Base-by-base conservation (phyloP, 2,113 vertebrate genomes). In the Morone saxatilis region DNA sequence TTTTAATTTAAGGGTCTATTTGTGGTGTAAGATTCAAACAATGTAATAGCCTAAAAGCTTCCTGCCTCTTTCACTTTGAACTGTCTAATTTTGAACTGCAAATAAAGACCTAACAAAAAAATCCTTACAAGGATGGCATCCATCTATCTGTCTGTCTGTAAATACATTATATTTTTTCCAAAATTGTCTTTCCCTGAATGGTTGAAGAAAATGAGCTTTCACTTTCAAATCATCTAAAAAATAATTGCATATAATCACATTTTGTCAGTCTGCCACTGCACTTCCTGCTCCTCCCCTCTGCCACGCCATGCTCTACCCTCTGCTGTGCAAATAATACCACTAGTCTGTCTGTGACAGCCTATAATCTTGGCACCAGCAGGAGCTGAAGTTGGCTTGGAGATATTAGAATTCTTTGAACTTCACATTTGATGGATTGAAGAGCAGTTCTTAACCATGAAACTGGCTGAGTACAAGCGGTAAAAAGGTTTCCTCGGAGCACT, bases 301-400 rank as follows among this genome's bases (percentile, higher is more conserved):
- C 78, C 86, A 72, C 36, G 60, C 72, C 57, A 65, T 78, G 86
- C 63, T 79, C 43, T 76, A 83, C 84, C 84, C 90, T 80, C 90
- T 66, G 86, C 91, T 91, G 91, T 86, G 91, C 86, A 91, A 91
- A 91, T 92, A 91, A 91, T 81, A 91, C 90, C 57, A 65, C 67
- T 51, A 62, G 81, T 82, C 68, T 70, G 62, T 22, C 62, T 56
- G 53, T 76, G 88, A 90, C 91, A 92, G 88, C 65, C 88, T 88
- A 67, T 92, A 92, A 94, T 93, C 89, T 91, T 62, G 67, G 75
- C 77, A 76, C 73, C 84, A 89, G 89, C 85, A 63, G 56, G 70
- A 65, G 72, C 83, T 76, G 50, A 85, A 79, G 80, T 80, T 72
- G 80, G 85, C 87, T 81, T 69, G 36, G 73, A 89, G 68, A 88